Evolutionary conservation across 2,797 vertebrate genomes (phyloP).

Genomic region (Pogonophryne albipinna): DNA sequence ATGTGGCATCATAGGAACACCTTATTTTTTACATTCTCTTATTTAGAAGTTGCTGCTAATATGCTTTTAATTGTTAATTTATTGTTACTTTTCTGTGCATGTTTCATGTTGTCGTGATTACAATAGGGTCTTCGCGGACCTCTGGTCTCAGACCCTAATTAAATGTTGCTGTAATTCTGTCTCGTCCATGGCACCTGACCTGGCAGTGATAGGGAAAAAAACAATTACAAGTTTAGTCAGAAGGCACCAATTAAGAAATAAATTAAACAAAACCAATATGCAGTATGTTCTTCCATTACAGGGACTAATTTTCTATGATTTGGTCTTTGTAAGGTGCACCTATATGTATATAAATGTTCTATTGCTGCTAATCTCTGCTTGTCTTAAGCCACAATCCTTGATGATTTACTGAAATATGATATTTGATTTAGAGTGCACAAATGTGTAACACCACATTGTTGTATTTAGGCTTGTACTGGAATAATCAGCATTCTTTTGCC

Average conservation of each 20-base stretch:
- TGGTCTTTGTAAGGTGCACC: neutral
- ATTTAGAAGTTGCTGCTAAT: too few relatives aligned
- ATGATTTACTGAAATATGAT: neutral
- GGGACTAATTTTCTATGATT: neutral
- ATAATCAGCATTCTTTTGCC: neutral
- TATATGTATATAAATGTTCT: neutral
- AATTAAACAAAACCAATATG: too few relatives aligned
- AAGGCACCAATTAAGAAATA: too few relatives aligned
- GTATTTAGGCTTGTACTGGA: neutral
- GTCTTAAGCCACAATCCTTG: neutral
- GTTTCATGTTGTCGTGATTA: too few relatives aligned
- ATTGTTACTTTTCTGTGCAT: too few relatives aligned
- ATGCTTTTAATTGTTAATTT: too few relatives aligned
- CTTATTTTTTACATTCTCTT: neutral
- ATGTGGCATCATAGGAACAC: neutral
- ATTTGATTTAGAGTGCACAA: neutral
- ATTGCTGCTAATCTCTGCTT: neutral
- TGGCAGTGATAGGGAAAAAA: too few relatives aligned
- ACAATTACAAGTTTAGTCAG: too few relatives aligned
- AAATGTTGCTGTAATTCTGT: too few relatives aligned
- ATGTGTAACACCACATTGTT: constrained; percentile 4
- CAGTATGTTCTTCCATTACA: neutral
- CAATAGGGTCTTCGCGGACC: too few relatives aligned
- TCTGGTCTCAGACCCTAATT: too few relatives aligned
- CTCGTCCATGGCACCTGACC: too few relatives aligned